These are phyloP conservation scores for Tinamus major DNA, from an alignment of 2,797 vertebrate genomes.

Conservation along the genomic window DNA sequence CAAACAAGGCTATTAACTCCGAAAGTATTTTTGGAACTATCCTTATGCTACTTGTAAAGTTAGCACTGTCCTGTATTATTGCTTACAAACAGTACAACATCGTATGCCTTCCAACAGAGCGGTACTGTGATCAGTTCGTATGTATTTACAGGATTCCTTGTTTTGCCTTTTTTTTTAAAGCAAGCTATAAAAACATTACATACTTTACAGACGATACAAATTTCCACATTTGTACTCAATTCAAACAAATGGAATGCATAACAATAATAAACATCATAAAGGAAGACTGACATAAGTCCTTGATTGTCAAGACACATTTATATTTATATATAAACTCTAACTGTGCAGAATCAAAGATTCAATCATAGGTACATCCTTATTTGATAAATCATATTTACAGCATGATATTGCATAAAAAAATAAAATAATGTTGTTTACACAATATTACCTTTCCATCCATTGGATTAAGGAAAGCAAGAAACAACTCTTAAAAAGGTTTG, in stretches of 20 bases:
- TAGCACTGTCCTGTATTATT: constrained; percentile 84
- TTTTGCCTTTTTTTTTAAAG: constrained; percentile 72
- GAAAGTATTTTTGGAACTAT: constrained; percentile 82
- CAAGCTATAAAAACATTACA: constrained; percentile 89
- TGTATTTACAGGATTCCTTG: constrained; percentile 80
- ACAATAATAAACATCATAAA: constrained; percentile 84
- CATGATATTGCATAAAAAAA: constrained; percentile 87
- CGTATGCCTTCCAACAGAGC: constrained; percentile 82
- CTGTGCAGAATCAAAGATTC: constrained; percentile 87
- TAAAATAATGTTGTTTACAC: constrained; percentile 86
- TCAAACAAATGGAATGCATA: constrained; percentile 90
- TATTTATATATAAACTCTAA: constrained; percentile 88
- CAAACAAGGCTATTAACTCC: constrained; percentile 80
- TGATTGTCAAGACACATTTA: constrained; percentile 92
- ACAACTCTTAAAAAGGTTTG: constrained; percentile 81
- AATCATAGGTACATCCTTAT: constrained; percentile 85
- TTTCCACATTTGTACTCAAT: constrained; percentile 84
- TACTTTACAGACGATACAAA: constrained; percentile 92
- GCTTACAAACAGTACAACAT: constrained; percentile 84
- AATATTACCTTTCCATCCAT: constrained; percentile 85
- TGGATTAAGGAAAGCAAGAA: constrained; percentile 86
- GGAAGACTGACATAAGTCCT: constrained; percentile 87
- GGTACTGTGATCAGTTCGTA: constrained; percentile 79
- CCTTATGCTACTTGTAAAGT: constrained; percentile 82
- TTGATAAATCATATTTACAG: constrained; percentile 86